Base-by-base conservation (phyloP, 2,113 vertebrate genomes). In the Campylomormyrus tamandua region DNA sequence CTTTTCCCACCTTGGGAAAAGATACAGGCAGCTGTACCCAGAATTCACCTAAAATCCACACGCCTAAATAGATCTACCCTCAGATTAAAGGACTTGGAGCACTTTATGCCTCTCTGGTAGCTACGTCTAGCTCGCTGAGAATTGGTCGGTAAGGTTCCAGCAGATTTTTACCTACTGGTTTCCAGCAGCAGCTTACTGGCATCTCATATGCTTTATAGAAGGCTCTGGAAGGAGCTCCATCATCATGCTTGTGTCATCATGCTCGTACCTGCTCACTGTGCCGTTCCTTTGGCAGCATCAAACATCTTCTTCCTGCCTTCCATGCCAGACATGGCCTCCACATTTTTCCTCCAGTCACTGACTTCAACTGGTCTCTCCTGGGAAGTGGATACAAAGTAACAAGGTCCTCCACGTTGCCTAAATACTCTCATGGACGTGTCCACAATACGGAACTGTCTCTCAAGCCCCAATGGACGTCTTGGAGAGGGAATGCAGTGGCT, bases 241-340 rank as follows among this genome's bases (percentile, higher is more conserved):
- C 4, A 1, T 80, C 27, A 31, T 31, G 62, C 2, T 80, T 19
- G 15, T 19, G 15, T 42, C 15, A 42, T 80, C 74, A 42, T 80
- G 31, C 27, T 19, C 8, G 42, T 5, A 62, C 35, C 53, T 66
- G 5, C 56, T 62, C 10, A 88, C 10, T 88, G 87, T n/a, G 53
- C 58, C 24, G 87, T 0, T 21, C 87, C 87, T 39, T 88, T 88
- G 35, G 87, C 87, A 66, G 87, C 87, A 66, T 88, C 87, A 0
- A 99, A 99, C 98, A 99, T 99, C 95, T 99, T 98, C 95, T 98
- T 99, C 39, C 98, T 94, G 11, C 98, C 98, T 90, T 99, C 98
- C 98, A 99, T 99, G 27, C 97, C 97, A 0, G 97, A 98, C 97
- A 98, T 97, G 92, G 97, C 97, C 80, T 98, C 97, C 90, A 98